Evolutionary conservation across 2,113 vertebrate species (phyloP).

Genomic region (Xenus cinereus): DNA sequence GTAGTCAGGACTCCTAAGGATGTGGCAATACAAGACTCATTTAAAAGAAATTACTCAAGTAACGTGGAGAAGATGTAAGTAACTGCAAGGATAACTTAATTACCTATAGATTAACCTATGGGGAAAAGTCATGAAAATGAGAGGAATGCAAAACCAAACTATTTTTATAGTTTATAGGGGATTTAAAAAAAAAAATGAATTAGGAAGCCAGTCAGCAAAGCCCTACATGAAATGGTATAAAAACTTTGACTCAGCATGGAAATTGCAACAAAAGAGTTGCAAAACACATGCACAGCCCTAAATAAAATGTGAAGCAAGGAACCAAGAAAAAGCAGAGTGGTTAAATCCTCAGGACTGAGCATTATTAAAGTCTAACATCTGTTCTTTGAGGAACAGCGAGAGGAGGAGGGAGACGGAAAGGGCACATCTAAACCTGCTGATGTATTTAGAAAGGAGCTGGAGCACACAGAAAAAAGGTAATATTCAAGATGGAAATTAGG

Average conservation of each 20-base stretch:
- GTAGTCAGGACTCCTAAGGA: background rate
- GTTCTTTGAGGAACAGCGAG: background rate
- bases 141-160: background rate
- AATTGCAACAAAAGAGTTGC: constrained; percentile 44
- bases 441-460: background rate
- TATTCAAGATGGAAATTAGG: background rate
- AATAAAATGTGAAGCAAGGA: constrained; percentile 48
- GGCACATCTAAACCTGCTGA: background rate
- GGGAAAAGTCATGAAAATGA: background rate
- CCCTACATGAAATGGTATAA: background rate
- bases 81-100: background rate
- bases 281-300: constrained; percentile 13
- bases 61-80: background rate
- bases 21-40: background rate
- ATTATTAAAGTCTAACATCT: background rate
- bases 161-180: background rate
- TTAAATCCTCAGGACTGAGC: background rate
- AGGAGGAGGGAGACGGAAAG: background rate
- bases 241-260: constrained; percentile 63
- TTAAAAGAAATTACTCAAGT: background rate
- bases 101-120: background rate
- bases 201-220: constrained; percentile 34
- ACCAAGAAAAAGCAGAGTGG: background rate
- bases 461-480: background rate
- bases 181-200: background rate